Evolutionary conservation across 2,113 vertebrate species (phyloP).

Genomic region (Cettia cetti): DNA sequence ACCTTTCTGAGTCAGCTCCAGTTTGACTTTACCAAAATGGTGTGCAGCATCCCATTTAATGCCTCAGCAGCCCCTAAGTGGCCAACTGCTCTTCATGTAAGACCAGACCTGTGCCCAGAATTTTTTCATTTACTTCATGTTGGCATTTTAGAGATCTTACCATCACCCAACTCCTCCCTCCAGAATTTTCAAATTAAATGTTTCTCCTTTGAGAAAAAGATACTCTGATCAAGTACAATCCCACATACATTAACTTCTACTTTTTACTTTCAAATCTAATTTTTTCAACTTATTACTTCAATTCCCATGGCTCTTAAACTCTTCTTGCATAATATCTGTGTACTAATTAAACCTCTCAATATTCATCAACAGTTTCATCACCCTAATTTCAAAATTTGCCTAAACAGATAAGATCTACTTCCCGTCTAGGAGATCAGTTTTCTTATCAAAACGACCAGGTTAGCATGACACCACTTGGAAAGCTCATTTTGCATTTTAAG

Average conservation of each 20-base stretch:
- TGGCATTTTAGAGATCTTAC: background rate
- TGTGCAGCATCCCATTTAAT: background rate
- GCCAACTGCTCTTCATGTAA: background rate
- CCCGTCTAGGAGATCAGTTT: background rate
- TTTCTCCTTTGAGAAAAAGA: background rate
- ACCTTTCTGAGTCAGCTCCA: background rate
- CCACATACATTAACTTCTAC: background rate
- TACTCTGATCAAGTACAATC: background rate
- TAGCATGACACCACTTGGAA: background rate
- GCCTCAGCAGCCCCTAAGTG: background rate
- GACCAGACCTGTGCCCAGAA: background rate
- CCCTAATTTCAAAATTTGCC: constrained; percentile 5
- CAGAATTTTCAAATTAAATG: background rate
- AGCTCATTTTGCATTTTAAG: background rate
- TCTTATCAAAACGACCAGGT: background rate
- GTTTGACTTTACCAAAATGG: background rate
- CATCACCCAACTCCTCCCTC: background rate
- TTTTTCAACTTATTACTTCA: background rate
- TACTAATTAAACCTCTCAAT: background rate
- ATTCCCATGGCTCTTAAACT: background rate
- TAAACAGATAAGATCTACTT: constrained; percentile 22
- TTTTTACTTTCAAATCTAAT: background rate
- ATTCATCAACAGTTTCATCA: background rate
- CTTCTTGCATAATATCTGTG: background rate
- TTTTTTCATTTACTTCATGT: background rate